A percentile compares a stretch with the other conserved stretches of the same genome.
These are phyloP conservation scores for Aspidiotus destructor DNA, from an alignment of 2,888 invertebrate species.

Conservation along the genomic window DNA sequence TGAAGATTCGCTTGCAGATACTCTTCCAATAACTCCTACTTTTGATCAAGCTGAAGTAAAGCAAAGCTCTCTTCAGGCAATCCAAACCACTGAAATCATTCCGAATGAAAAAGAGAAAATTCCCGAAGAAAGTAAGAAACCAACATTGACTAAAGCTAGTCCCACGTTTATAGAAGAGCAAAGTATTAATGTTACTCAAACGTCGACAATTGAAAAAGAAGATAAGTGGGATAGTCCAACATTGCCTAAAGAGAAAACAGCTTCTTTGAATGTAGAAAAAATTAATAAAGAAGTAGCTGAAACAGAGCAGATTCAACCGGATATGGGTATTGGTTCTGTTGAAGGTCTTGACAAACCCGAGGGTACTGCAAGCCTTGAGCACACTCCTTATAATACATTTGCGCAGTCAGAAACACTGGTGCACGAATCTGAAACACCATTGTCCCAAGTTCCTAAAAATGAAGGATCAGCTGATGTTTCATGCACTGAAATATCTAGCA, in stretches of 20 bases:
- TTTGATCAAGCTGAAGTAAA: slow-evolving; percentile 23
- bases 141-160: slow-evolving; percentile 39
- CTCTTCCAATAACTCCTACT: slow-evolving; percentile 37
- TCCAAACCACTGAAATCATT: slow-evolving; percentile 44
- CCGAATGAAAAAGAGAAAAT: slow-evolving; percentile 32
- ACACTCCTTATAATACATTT: slow-evolving; percentile 29
- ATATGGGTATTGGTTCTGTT: slow-evolving; percentile 11
- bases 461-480: slow-evolving; percentile 41
- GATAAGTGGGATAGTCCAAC: slow-evolving; percentile 32
- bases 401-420: slow-evolving; percentile 38
- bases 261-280: neutral
- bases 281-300: slow-evolving; percentile 20
- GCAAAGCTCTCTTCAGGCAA: slow-evolving; percentile 37
- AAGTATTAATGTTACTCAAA: slow-evolving; percentile 50
- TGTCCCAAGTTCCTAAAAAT: neutral
- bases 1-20: slow-evolving; percentile 37
- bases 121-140: neutral
- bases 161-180: slow-evolving; percentile 49
- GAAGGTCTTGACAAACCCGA: slow-evolving; percentile 4
- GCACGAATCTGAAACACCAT: slow-evolving; percentile 38
- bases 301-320: slow-evolving; percentile 37
- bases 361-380: neutral
- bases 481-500: slow-evolving; percentile 42
- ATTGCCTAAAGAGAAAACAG: slow-evolving; percentile 16
- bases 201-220: slow-evolving; percentile 46